Conservation (phyloP, 2,888 invertebrate genomes). For the Sipha maydis region DNA sequence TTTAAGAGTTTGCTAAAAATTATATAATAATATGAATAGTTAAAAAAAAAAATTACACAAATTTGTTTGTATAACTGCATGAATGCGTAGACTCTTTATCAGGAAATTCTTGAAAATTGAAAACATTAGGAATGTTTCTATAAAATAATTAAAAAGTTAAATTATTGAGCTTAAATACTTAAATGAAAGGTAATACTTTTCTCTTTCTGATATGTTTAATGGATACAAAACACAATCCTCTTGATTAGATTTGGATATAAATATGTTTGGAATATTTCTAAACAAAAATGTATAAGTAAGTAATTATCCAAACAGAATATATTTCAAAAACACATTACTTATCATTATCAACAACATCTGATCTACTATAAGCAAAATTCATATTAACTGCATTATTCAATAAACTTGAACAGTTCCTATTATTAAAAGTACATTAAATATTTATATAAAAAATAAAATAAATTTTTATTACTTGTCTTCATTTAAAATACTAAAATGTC, state of each 20-base stretch:
- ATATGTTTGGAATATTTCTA: constrained; percentile 58
- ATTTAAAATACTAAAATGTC: not conserved
- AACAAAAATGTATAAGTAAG: constrained; percentile 12
- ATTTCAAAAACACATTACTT: constrained; percentile 21
- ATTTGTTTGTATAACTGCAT: not conserved
- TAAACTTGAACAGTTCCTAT: not conserved
- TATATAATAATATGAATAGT: not conserved
- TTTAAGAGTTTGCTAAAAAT: not conserved
- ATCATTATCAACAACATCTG: constrained; percentile 11
- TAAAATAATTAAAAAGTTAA: constrained; percentile 14
- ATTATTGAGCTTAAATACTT: not conserved
- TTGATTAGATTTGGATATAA: constrained; percentile 23
- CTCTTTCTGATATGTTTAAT: constrained; percentile 12
- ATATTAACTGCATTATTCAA: not conserved
- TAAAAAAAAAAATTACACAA: constrained; percentile 4
- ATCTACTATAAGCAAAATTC: not conserved
- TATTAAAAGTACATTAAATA: not conserved
- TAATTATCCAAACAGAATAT: not conserved
- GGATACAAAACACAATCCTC: constrained; percentile 12
- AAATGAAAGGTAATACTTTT: constrained; percentile 35
- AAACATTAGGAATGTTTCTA: constrained; percentile 43
- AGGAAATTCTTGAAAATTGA: not conserved
- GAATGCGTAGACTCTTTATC: not conserved
- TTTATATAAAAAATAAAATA: not conserved
- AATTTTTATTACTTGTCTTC: constrained; percentile 12